A percentile compares a stretch with the other conserved stretches of the same genome.
phyloP scores from a whole-genome alignment of 2,888 invertebrate species.

The Buathra laborator region DNA sequence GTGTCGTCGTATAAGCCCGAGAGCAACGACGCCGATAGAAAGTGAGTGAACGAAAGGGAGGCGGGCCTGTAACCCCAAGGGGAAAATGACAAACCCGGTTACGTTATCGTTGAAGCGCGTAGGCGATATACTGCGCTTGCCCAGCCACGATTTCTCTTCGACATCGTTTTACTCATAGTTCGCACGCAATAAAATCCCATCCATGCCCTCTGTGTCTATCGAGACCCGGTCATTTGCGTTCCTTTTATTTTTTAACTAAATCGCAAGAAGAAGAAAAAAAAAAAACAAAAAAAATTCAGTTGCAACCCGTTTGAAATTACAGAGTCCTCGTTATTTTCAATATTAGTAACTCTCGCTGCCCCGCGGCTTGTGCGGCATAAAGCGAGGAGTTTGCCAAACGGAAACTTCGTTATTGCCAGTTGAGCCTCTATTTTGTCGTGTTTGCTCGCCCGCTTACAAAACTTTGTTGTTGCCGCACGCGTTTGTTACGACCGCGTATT shows the following conservation, averaged over 20 bases:
- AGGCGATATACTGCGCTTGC: conserved; percentile 62
- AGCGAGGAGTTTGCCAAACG: conserved; percentile 2
- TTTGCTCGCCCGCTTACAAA: conserved; percentile 40
- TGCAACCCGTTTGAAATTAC: neutral
- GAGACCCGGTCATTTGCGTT: too few species aligned
- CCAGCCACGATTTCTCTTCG: conserved; percentile 55
- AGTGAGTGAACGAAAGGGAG: conserved; percentile 34
- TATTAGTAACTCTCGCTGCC: conserved; percentile 15
- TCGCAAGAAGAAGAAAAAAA: too few species aligned
- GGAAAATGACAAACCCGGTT: conserved; percentile 74
- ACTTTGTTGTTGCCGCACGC: conserved; percentile 6
- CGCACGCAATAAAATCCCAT: neutral
- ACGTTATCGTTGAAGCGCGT: conserved; percentile 71
- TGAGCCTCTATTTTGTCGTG: conserved; percentile 16
- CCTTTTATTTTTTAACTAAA: too few species aligned
- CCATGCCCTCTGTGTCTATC: neutral
- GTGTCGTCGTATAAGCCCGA: conserved; percentile 70
- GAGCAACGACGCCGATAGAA: conserved; percentile 24
- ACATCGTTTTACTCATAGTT: conserved; percentile 5
- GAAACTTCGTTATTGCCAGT: conserved; percentile 42
- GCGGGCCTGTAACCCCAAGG: conserved; percentile 65
- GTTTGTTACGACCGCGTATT: neutral
- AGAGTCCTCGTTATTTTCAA: neutral
- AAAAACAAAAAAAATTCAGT: neutral
- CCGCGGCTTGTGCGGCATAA: neutral